Evolutionary conservation across 2,113 vertebrate species (phyloP).

Genomic region (Bos indicus): DNA sequence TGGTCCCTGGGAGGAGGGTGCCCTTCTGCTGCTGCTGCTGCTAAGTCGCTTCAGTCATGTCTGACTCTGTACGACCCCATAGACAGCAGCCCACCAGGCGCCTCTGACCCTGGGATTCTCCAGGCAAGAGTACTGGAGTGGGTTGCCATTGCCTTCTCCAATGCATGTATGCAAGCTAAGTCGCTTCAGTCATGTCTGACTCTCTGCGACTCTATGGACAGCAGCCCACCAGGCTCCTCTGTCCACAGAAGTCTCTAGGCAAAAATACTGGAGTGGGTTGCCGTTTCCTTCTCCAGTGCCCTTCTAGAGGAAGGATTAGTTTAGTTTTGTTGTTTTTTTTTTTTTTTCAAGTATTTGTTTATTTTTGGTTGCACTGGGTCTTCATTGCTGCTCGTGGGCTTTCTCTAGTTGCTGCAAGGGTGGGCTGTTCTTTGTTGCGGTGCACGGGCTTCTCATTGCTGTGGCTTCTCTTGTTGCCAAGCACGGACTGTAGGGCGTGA

Average conservation of each 20-base stretch:
- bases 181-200: too few species aligned
- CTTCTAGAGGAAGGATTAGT: neutral
- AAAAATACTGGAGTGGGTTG: neutral
- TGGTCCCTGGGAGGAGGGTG: neutral
- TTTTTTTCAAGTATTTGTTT: neutral
- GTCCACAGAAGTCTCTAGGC: neutral
- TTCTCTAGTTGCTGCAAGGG: neutral
- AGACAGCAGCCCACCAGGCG: too few species aligned
- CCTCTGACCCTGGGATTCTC: too few species aligned
- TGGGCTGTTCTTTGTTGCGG: neutral
- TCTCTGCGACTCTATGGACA: neutral
- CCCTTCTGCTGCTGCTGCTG: neutral
- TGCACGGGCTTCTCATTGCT: neutral
- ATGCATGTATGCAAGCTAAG: too few species aligned
- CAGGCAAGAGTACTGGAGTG: too few species aligned
- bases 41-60: neutral
- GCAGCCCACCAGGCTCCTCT: neutral
- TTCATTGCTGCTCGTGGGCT: neutral
- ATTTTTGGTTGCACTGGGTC: neutral
- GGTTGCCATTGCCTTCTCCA: too few species aligned
- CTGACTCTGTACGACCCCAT: neutral
- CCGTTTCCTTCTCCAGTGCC: neutral
- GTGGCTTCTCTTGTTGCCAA: neutral
- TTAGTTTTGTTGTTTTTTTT: neutral
- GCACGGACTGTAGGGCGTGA: rapidly evolving